A percentile compares a stretch with the other conserved stretches of the same genome.
Conservation (phyloP, 2,797 vertebrate species). For the Protosalanx chinensis region DNA sequence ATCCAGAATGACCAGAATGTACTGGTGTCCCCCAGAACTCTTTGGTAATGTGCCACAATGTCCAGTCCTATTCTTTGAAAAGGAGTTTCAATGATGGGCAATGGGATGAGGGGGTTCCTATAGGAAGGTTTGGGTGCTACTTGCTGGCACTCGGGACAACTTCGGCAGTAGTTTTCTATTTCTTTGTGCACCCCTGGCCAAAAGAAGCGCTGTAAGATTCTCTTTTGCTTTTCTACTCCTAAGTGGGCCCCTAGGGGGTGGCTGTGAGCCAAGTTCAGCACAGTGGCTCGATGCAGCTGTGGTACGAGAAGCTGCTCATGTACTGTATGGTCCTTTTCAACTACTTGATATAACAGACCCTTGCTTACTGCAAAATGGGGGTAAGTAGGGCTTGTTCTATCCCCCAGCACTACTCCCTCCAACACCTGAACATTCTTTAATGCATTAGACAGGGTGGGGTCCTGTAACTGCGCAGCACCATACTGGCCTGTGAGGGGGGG, state of each 20-base stretch:
- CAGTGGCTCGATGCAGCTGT: not conserved
- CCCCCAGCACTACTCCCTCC: too few species aligned
- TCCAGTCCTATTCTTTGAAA: conserved; percentile 11
- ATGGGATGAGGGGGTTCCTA: not conserved
- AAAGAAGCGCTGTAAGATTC: not conserved
- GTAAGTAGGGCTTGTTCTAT: too few species aligned
- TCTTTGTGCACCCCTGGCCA: conserved; percentile 7
- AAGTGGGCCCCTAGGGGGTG: not conserved
- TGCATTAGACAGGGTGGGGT: too few species aligned
- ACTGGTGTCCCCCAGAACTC: not conserved
- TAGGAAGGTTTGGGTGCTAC: not conserved
- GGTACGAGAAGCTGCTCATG: not conserved
- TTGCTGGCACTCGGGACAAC: not conserved
- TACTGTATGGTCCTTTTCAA: too few species aligned
- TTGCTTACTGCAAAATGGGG: too few species aligned
- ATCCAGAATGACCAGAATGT: conserved; percentile 5
- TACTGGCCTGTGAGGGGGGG: too few species aligned
- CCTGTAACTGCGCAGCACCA: too few species aligned
- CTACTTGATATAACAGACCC: too few species aligned
- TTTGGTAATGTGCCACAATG: conserved; percentile 6
- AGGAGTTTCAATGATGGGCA: conserved; percentile 8
- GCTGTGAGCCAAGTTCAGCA: not conserved
- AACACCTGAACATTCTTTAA: too few species aligned
- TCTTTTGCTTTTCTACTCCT: not conserved
- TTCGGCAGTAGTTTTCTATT: not conserved